Conservation (phyloP, 2,888 invertebrate species). For the Lepidonotus clava region DNA sequence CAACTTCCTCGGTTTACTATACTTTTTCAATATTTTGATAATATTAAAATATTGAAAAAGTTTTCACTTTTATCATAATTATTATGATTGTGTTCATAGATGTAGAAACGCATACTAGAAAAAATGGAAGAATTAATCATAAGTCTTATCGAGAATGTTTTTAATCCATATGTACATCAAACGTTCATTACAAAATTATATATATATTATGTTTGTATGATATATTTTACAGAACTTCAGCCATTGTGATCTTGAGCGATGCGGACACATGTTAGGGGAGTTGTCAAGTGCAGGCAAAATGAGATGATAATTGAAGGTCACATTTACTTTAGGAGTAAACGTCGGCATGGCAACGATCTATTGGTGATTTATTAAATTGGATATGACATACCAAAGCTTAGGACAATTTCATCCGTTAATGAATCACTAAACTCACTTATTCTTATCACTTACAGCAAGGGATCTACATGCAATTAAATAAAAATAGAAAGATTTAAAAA, state of each 20-base stretch:
- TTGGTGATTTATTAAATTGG: neutral
- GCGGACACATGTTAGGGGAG: conserved; percentile 1
- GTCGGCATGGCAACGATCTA: neutral
- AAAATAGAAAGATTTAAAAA: too few relatives aligned
- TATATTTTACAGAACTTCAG: conserved; percentile 49
- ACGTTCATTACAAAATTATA: conserved; percentile 53
- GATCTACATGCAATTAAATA: too few relatives aligned
- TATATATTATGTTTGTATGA: conserved; percentile 47
- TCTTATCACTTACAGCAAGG: too few relatives aligned
- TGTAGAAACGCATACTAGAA: too few relatives aligned
- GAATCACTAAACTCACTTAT: too few relatives aligned
- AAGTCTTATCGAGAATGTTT: conserved; percentile 46
- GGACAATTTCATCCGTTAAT: too few relatives aligned
- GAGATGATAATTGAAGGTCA: conserved; percentile 6
- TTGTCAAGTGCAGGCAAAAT: conserved; percentile 34
- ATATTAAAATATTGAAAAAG: too few relatives aligned
- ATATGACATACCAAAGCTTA: neutral
- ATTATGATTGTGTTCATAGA: too few relatives aligned
- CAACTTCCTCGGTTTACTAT: too few relatives aligned
- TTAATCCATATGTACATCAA: conserved; percentile 49
- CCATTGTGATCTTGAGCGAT: conserved; percentile 30
- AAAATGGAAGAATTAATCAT: too few relatives aligned
- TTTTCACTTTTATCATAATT: too few relatives aligned
- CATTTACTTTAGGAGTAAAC: neutral
- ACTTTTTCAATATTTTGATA: too few relatives aligned